These are phyloP conservation scores for Phyllotreta striolata DNA, from an alignment of 2,888 invertebrate genomes.

Conservation along the genomic window DNA sequence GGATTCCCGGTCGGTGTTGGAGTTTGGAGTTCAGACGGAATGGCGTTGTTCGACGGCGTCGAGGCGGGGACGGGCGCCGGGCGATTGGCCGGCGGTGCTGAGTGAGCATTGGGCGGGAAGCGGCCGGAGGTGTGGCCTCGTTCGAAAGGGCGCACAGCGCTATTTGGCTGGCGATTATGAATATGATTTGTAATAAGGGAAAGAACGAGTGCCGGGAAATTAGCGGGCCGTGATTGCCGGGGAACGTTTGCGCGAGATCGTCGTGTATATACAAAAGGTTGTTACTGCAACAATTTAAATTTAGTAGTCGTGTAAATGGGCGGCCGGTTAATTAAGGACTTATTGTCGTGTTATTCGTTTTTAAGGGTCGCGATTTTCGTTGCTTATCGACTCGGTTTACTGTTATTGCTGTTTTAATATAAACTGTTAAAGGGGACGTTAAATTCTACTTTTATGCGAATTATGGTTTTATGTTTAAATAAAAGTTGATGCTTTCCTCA, in stretches of 20 bases:
- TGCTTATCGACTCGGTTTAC: background rate
- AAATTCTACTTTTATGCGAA: no score
- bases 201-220: constrained; percentile 59
- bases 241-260: constrained; percentile 50
- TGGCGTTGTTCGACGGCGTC: constrained; percentile 49
- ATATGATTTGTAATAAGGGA: constrained; percentile 62
- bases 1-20: constrained; percentile 41
- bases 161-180: constrained; percentile 64
- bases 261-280: constrained; percentile 58
- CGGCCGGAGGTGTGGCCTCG: constrained; percentile 43
- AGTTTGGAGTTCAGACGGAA: constrained; percentile 48
- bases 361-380: constrained; percentile 29
- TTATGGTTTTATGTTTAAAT: no score
- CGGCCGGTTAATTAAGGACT: constrained; percentile 54
- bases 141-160: constrained; percentile 49
- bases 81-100: constrained; percentile 46
- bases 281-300: constrained; percentile 60
- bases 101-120: constrained; percentile 42
- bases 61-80: constrained; percentile 41
- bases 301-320: constrained; percentile 57
- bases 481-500: no score
- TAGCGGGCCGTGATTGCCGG: constrained; percentile 60
- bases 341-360: constrained; percentile 51
- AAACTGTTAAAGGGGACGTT: no score
- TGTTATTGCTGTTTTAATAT: background rate